Percentiles rank a stretch among this genome's conserved stretches.
phyloP scores from a whole-genome alignment of 2,113 vertebrate genomes.

The Gadus chalcogrammus region DNA sequence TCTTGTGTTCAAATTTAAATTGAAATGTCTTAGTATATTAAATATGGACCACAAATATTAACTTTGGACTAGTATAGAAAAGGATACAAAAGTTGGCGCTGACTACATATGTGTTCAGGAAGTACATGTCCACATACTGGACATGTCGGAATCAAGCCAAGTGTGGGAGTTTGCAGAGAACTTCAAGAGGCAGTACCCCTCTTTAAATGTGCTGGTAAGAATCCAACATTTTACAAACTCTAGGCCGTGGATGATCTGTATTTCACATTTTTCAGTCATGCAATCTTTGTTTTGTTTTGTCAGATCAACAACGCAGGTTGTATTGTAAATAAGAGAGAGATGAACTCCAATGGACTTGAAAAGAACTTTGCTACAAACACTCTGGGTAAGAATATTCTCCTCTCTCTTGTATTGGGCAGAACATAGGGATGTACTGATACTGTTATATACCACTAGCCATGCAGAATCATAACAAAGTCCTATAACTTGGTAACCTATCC shows the following conservation, averaged over 20 bases:
- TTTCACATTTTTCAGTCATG: neutral
- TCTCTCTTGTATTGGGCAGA: neutral
- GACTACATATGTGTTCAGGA: slow-evolving; percentile 43
- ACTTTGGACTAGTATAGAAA: too few relatives aligned
- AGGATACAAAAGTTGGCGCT: neutral
- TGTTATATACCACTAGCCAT: too few relatives aligned
- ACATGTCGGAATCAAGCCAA: slow-evolving; percentile 64
- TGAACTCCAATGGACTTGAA: slow-evolving; percentile 65
- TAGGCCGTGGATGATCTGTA: too few relatives aligned
- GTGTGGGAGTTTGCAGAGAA: slow-evolving; percentile 71
- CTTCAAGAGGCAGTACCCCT: slow-evolving; percentile 65
- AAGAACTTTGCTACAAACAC: slow-evolving; percentile 74
- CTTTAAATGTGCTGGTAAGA: slow-evolving; percentile 70
- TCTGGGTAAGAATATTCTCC: slow-evolving; percentile 63
- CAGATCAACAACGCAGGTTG: slow-evolving; percentile 76
- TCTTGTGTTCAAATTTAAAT: too few relatives aligned
- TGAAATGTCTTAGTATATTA: too few relatives aligned
- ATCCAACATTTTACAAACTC: neutral
- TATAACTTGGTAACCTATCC: too few relatives aligned
- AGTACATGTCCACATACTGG: slow-evolving; percentile 64
- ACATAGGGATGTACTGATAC: too few relatives aligned
- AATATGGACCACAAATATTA: too few relatives aligned
- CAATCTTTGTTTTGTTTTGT: neutral
- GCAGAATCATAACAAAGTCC: too few relatives aligned
- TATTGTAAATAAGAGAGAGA: slow-evolving; percentile 65